phyloP scores from a whole-genome alignment of 2,113 vertebrate species.

The Calyptommatus sinebrachiatus region DNA sequence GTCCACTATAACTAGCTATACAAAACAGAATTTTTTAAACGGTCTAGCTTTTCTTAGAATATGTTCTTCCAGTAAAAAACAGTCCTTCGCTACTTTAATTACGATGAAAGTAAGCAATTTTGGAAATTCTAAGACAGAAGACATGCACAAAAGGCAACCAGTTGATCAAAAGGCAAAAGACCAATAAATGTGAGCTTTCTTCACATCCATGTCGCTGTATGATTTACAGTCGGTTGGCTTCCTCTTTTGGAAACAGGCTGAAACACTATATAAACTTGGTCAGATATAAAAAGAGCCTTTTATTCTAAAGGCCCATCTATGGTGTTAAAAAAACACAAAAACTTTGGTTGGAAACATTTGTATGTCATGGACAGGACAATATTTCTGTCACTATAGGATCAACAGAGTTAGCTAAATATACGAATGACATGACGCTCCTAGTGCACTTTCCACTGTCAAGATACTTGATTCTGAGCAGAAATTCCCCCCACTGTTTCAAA shows the following conservation, averaged over 20 bases:
- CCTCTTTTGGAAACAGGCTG: not conserved
- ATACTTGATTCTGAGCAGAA: conserved; percentile 28
- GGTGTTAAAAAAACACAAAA: not conserved
- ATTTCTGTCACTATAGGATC: conserved; percentile 1
- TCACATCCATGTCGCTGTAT: not conserved
- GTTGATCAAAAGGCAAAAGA: not conserved
- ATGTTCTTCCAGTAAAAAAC: not conserved
- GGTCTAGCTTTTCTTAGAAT: not conserved
- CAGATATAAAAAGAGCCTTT: not conserved
- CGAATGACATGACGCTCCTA: conserved; percentile 1
- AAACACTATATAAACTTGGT: not conserved
- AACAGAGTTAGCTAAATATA: not conserved
- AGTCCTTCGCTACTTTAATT: not conserved
- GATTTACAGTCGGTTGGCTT: too few species aligned
- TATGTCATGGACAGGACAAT: not conserved
- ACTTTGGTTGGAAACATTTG: not conserved
- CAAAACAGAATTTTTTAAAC: not conserved
- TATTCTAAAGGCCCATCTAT: not conserved
- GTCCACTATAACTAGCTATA: not conserved
- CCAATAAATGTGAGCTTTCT: not conserved
- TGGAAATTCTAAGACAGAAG: not conserved
- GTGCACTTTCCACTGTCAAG: conserved; percentile 9
- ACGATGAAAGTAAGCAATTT: not conserved
- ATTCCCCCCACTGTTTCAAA: conserved; percentile 7
- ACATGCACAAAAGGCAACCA: not conserved